phyloP scores from a whole-genome alignment of 2,797 vertebrate species.

The Natrix natrix region DNA sequence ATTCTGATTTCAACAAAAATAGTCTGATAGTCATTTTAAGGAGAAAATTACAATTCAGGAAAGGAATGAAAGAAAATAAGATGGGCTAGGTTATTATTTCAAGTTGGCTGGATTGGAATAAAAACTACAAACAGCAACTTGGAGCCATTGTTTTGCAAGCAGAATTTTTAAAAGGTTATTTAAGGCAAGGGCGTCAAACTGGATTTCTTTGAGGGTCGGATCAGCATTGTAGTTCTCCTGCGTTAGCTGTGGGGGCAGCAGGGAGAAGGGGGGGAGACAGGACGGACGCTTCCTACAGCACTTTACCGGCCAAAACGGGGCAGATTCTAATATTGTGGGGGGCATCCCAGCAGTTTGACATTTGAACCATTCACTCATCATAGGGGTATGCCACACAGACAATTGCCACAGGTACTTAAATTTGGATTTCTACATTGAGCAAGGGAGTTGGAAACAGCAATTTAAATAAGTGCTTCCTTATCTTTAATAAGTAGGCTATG shows the following conservation, averaged over 20 bases:
- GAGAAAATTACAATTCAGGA: background rate
- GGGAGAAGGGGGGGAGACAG: too few relatives aligned
- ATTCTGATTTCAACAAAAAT: background rate
- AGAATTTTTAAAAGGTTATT: background rate
- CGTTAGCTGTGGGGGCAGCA: too few relatives aligned
- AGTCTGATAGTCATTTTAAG: background rate
- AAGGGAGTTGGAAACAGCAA: background rate
- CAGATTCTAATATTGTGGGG: background rate
- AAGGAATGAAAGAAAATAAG: background rate
- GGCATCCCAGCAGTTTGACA: background rate
- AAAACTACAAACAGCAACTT: background rate
- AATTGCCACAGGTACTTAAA: background rate
- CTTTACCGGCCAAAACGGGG: too few relatives aligned
- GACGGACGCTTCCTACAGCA: too few relatives aligned
- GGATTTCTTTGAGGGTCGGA: too few relatives aligned
- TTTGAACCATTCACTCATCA: background rate
- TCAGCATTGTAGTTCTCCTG: too few relatives aligned
- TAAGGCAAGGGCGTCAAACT: background rate
- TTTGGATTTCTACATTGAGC: background rate
- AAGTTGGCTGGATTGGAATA: background rate
- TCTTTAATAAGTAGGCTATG: background rate
- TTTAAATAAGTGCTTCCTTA: background rate
- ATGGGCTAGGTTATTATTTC: background rate
- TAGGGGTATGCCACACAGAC: too few relatives aligned
- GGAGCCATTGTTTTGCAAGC: background rate